Evolutionary conservation across 2,888 invertebrate genomes (phyloP), one percentile per base, ranked within the genome.

Genomic region (Diogma glabrata): DNA sequence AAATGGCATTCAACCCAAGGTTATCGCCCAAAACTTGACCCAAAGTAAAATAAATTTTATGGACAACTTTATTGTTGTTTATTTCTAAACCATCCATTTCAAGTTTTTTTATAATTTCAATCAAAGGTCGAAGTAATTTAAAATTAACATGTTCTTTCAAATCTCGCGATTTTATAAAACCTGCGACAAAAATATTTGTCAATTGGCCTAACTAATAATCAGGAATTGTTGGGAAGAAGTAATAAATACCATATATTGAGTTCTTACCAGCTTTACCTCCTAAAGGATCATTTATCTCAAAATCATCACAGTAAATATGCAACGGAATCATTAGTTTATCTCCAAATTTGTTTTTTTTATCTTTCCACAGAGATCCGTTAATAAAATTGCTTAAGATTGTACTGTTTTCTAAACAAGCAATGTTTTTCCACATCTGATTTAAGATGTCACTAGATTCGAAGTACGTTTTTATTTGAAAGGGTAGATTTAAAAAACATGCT

Each of bases 11-110:
- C 26, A 57, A 51, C 10, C 54, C 57, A 28, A 53, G 50, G 40
- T 56, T 56, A 30, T 56, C 54, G 19, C 56, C 55, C 30, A 56
- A 50, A 53, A 57, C 52, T 51, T 56, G 55, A 10, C 53, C 57
- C 49, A 54, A 51, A 28, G 40, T 17, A 50, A 56, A 53, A 48
- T 52, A 54, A 50, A 54, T 47, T 52, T 33, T 53, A 10, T 10
- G 33, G 12, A 4, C 4, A 6, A 33, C 14, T 6, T 33, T 33
- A 33, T 33, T 33, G 6, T 33, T 7, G 4, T 6, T 9, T 33
- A 33, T 33, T 33, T 33, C 33, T 33, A 33, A 33, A 33, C 33
- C 33, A 33, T 33, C 33, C 4, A 9, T 10, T 33, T 33, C 10
- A 4, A 33, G 14, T 33, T 4, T 33, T 33, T 33, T 33, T 33